Percentiles rank a stretch among this genome's conserved stretches.
Evolutionary conservation across 2,888 invertebrate species (phyloP).

Genomic region (Cotesia congregata): DNA sequence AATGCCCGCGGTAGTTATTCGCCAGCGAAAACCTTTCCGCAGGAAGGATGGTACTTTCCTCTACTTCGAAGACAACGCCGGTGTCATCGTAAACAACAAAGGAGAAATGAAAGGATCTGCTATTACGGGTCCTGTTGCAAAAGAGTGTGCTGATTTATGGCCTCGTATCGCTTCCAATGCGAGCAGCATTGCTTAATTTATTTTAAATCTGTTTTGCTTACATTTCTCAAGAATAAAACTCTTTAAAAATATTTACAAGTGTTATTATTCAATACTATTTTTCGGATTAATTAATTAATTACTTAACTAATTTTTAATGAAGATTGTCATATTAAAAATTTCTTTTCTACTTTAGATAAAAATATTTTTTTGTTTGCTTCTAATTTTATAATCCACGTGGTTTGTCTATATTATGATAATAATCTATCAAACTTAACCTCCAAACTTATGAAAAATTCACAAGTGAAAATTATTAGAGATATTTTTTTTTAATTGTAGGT

Average conservation of each 20-base stretch:
- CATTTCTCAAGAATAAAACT: conserved; percentile 38
- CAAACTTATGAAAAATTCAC: too few species aligned
- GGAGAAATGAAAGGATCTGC: conserved; percentile 99
- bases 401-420: too few species aligned
- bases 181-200: conserved; percentile 92
- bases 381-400: too few species aligned
- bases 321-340: too few species aligned
- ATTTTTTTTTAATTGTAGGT: too few species aligned
- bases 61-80: conserved; percentile 99
- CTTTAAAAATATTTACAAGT: not conserved
- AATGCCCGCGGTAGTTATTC: conserved; percentile 99
- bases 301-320: too few species aligned
- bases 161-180: conserved; percentile 99
- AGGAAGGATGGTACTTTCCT: conserved; percentile 99
- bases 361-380: too few species aligned
- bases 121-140: conserved; percentile 99
- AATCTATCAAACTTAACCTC: too few species aligned
- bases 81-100: conserved; percentile 99
- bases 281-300: too few species aligned
- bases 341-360: too few species aligned
- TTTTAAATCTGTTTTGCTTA: conserved; percentile 27
- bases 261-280: too few species aligned
- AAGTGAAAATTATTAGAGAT: too few species aligned
- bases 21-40: conserved; percentile 98
- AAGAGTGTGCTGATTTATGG: conserved; percentile 99